Base-by-base conservation (phyloP, 2,113 vertebrate genomes). In the Zosterops pallidus region DNA sequence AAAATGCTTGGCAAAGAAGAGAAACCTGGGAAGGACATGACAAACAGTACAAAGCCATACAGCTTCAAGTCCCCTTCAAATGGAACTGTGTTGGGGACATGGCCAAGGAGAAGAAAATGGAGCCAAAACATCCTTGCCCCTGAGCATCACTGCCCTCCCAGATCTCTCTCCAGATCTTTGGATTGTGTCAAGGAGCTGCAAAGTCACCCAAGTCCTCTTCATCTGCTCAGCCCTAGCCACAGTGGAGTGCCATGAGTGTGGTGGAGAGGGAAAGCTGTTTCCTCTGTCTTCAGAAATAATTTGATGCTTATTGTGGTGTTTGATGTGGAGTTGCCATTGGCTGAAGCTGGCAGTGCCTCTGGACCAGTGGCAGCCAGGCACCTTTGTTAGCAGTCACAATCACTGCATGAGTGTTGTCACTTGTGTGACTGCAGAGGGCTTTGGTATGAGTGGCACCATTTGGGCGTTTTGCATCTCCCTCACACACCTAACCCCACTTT, bases 241-340 rank as follows among this genome's bases (percentile, higher is more conserved):
- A 1, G 0, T 1, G 0, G 55, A 23, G 11, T 8, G 3, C 15
- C 6, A 2, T 42, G 22, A 57, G 5, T 23, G 22, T 1, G 4
- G 41, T 44, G 46, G 12, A 76, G 29, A 42, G 16, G 23, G 33
- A 81, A 49, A 74, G 37, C n/a, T 64, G 22, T 23, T 26, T 76
- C 50, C 29, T 83, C 46, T 28, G 9, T 52, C 69, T 55, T 77
- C 33, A 21, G 42, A 57, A 62, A 18, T 46, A 14, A 55, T 57
- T 17, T 63, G 26, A 33, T 42, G 25, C 12, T 56, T 49, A 29
- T 2, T 75, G 70, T 81, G 69, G 23, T 84, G 55, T 75, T 63
- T 67, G 33, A 70, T 15, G 15, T 2, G 2, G 24, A 69, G 64
- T 6, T 11, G 3, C 25, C 65, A 33, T 8, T 86, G 71, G 25